These are phyloP conservation scores for Saccopteryx bilineata DNA, from an alignment of 2,113 vertebrate genomes.

Conservation along the genomic window DNA sequence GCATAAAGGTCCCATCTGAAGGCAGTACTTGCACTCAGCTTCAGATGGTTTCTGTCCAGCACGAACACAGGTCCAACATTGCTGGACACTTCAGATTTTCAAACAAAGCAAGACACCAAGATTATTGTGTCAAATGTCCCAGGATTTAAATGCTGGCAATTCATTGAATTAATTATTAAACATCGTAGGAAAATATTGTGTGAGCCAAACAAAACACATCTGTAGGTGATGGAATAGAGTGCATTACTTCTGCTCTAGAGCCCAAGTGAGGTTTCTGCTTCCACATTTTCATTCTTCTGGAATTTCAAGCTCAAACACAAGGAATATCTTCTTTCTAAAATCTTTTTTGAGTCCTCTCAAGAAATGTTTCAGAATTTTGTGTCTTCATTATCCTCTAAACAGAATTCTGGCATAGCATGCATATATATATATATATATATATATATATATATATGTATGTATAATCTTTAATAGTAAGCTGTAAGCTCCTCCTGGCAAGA, in stretches of 20 bases:
- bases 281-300: not conserved
- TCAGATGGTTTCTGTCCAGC: slow-evolving; percentile 1
- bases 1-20: not conserved
- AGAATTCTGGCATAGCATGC: not conserved
- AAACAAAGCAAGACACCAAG: slow-evolving; percentile 43
- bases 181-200: slow-evolving; percentile 56
- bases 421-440: not conserved
- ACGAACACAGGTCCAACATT: not conserved
- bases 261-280: not conserved
- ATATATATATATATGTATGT: not conserved
- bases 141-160: slow-evolving; percentile 56
- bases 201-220: slow-evolving; percentile 70
- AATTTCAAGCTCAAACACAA: slow-evolving; percentile 38
- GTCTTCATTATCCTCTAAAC: not conserved
- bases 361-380: not conserved
- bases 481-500: not conserved
- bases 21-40: not conserved
- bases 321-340: not conserved
- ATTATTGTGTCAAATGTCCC: slow-evolving; percentile 65
- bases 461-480: not conserved
- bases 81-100: not conserved
- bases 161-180: slow-evolving; percentile 75
- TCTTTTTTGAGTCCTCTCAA: not conserved
- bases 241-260: not conserved
- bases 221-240: not conserved